Conservation (phyloP, 2,113 vertebrate genomes). For the Mungos mungo region DNA sequence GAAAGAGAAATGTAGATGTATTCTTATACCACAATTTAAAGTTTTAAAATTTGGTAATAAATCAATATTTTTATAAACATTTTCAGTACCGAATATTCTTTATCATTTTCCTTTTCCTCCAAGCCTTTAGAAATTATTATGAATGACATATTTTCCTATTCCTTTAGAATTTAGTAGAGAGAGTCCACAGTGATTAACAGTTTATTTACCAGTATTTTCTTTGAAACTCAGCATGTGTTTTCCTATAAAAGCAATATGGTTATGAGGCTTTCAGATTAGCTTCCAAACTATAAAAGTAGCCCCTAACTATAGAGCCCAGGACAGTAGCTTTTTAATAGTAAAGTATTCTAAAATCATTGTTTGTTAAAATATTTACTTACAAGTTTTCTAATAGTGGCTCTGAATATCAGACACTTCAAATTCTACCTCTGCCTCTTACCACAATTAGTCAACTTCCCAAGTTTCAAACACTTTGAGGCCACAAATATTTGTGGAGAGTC, state of each 20-base stretch:
- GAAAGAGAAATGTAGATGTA: constrained; percentile 16
- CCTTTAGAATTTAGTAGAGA: background rate
- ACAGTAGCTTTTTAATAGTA: background rate
- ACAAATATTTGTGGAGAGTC: background rate
- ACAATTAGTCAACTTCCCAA: background rate
- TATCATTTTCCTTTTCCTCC: background rate
- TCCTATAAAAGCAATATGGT: background rate
- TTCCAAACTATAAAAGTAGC: background rate
- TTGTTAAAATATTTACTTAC: background rate
- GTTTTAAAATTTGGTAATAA: constrained; percentile 30
- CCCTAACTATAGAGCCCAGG: background rate
- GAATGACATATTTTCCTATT: background rate
- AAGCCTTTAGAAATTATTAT: constrained; percentile 28
- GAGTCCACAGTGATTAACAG: background rate
- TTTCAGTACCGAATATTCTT: background rate
- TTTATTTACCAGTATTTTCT: background rate
- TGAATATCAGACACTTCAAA: background rate
- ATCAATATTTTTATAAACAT: constrained; percentile 3
- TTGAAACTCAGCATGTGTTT: background rate
- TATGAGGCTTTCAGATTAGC: background rate
- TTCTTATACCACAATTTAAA: background rate
- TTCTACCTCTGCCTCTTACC: background rate
- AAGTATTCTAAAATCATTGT: background rate
- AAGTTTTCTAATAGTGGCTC: background rate
- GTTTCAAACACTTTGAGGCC: background rate